Base-by-base conservation (phyloP, 2,888 invertebrate species). In the Chydorus sphaericus region DNA sequence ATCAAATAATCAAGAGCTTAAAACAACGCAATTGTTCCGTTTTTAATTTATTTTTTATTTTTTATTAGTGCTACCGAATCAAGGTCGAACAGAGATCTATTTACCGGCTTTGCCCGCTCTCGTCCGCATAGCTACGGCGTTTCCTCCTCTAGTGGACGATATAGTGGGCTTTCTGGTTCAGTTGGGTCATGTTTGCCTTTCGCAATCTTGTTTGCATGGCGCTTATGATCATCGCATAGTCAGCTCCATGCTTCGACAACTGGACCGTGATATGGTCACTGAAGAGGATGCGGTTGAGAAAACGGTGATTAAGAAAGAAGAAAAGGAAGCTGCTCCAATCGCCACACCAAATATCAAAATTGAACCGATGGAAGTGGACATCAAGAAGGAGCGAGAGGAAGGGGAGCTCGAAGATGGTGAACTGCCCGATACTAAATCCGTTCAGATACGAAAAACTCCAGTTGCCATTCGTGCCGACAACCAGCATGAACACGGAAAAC, bases 81-180 rank as follows among this genome's bases (percentile, higher is more conserved):
- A 82, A 60, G 79, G 85, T 64, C 77, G 92, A 39, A 77, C 85
- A 16, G 81, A 84, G 66, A 77, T 93, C 60, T 90, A 93, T 67
- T 80, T 83, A 62, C 83, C 88, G 7, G 81, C 88, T 5, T 70
- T 96, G 36, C 87, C 92, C 48, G 85, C 91, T 3, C 73, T 96
- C 51, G 85, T 87, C 5, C 75, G 88, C 38, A 87, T 96, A 61
- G 87, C 89, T 63, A 81, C 83, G 61, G 92, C 93, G 0, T 94
- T 96, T 69, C 94, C 94, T 3, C 88, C 92, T 0, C 73, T 96
- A 10, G 79, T 85, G 48, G 92, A 94, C 63, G 94, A 94, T 66
- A 85, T 88, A 16, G 81, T 88, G 0, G 82, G 83, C 18, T 75
- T 96, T 28, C 71, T 96, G 54, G 75, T 88, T 68, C 90, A 91